A percentile compares a stretch with the other conserved stretches of the same genome.
phyloP scores from a whole-genome alignment of 1,140 invertebrate species.

The Zaprionus camerounensis region DNA sequence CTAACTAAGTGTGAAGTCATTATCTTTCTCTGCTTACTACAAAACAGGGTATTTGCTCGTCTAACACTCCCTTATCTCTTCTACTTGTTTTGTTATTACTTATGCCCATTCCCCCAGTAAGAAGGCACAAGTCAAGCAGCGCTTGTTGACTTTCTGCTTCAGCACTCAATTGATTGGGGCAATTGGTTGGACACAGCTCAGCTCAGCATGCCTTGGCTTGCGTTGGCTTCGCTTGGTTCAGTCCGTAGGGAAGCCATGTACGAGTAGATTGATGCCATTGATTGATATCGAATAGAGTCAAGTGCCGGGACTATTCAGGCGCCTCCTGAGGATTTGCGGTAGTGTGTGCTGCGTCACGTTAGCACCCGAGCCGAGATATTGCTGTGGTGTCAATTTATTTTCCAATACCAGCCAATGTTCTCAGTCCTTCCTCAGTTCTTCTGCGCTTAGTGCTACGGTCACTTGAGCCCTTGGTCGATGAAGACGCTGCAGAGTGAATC shows the following conservation, averaged over 20 bases:
- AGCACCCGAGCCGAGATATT: constrained; percentile 19
- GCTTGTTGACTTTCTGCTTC: constrained; percentile 50
- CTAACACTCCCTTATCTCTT: neutral
- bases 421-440: constrained; percentile 1
- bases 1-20: neutral
- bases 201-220: neutral
- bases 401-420: constrained; percentile 16
- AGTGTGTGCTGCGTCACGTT: constrained; percentile 37
- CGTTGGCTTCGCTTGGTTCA: neutral
- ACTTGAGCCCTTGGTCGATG: constrained; percentile 32
- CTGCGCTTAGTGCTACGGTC: neutral
- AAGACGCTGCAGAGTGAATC: constrained; percentile 42
- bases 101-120: constrained; percentile 16
- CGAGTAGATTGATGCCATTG: constrained; percentile 56
- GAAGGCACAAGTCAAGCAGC: constrained; percentile 34
- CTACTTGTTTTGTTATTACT: constrained; percentile 37
- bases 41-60: neutral
- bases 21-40: neutral
- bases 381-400: constrained; percentile 53
- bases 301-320: constrained; percentile 22
- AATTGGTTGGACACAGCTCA: constrained; percentile 26
- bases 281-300: constrained; percentile 56
- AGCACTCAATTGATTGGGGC: constrained; percentile 57
- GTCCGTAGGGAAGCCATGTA: constrained; percentile 7
- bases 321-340: constrained; percentile 50